Conservation (phyloP, 2,888 invertebrate genomes). For the Drosophila sordidapex region DNA sequence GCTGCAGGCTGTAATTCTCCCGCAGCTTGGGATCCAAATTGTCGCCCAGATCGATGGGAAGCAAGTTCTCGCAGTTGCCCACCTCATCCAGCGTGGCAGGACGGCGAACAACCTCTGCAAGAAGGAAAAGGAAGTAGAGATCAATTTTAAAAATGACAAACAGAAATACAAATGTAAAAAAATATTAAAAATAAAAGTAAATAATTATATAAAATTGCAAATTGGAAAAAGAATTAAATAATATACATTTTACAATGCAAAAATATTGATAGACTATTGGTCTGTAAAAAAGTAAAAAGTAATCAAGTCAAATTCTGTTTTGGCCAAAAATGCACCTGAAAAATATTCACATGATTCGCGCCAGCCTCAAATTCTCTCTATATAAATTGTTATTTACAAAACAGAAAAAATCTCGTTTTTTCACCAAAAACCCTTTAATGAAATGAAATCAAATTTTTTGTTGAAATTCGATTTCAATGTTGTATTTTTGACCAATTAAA, state of each 20-base stretch:
- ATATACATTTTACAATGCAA: not conserved
- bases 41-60: slow-evolving; percentile 75
- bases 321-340: not conserved
- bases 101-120: slow-evolving; percentile 76
- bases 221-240: not conserved
- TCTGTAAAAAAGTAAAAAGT: not conserved
- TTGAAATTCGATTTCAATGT: not conserved
- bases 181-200: not conserved
- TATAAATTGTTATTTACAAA: not conserved
- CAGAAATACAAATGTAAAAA: no score
- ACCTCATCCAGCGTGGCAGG: slow-evolving; percentile 81
- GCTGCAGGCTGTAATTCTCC: slow-evolving; percentile 66
- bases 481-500: not conserved
- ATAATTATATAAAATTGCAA: not conserved
- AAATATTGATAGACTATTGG: not conserved
- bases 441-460: not conserved
- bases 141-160: not conserved
- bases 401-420: not conserved
- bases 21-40: slow-evolving; percentile 62
- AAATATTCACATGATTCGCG: not conserved
- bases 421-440: not conserved
- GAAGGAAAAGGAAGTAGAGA: not conserved
- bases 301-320: not conserved
- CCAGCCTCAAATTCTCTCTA: not conserved
- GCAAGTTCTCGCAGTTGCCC: slow-evolving; percentile 74